A percentile compares a stretch with the other conserved stretches of the same genome.
Evolutionary conservation across 2,113 vertebrate species (phyloP).

Genomic region (Taxidea taxus): DNA sequence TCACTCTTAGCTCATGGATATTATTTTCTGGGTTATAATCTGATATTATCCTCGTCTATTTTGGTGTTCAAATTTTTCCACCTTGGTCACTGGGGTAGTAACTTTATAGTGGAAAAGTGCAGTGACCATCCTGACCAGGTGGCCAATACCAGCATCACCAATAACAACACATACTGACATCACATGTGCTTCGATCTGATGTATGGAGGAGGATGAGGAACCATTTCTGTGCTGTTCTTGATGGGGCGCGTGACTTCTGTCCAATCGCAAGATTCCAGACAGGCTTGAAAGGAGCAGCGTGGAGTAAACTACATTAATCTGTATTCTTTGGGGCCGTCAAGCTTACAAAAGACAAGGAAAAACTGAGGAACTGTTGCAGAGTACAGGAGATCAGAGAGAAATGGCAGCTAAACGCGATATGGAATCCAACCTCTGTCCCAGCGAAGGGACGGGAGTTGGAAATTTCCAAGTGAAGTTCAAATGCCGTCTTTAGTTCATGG

Average conservation of each 20-base stretch:
- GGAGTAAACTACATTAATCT: background rate
- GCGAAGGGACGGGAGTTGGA: background rate
- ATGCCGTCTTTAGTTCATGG: background rate
- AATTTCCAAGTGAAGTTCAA: background rate
- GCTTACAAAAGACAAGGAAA: background rate
- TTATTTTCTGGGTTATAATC: background rate
- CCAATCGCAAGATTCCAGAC: background rate
- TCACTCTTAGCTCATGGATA: background rate
- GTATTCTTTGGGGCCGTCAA: background rate
- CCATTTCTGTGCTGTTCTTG: background rate
- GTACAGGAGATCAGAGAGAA: background rate
- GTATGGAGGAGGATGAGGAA: background rate
- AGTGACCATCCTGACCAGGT: background rate
- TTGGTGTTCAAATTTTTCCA: background rate
- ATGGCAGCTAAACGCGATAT: background rate
- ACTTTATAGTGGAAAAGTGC: background rate
- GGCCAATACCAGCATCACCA: background rate
- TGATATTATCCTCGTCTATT: background rate
- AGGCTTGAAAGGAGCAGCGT: background rate
- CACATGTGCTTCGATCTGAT: background rate
- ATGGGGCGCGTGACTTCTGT: background rate
- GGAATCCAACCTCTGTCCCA: background rate
- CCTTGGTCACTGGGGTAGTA: background rate
- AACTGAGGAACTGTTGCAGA: background rate
- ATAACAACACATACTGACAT: background rate